A percentile compares a stretch with the other conserved stretches of the same genome.
phyloP scores from a whole-genome alignment of 2,888 invertebrate genomes.

The Lasioglossum oenotherae region DNA sequence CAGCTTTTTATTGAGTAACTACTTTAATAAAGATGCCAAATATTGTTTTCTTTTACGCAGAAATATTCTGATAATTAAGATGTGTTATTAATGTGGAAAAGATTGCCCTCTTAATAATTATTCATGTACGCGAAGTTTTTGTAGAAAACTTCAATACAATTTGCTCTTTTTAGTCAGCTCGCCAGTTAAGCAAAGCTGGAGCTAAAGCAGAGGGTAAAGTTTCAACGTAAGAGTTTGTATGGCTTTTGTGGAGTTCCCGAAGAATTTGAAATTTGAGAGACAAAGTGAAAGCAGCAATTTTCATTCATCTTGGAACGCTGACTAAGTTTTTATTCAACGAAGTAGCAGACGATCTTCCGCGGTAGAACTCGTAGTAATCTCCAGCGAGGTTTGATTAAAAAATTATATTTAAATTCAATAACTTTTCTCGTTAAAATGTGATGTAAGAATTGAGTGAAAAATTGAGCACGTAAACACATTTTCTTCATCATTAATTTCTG shows the following conservation, averaged over 20 bases:
- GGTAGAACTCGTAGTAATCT: not conserved
- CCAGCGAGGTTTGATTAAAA: not conserved
- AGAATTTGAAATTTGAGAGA: conserved; percentile 36
- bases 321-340: not conserved
- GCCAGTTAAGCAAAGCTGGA: not conserved
- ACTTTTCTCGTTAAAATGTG: not conserved
- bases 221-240: conserved; percentile 2
- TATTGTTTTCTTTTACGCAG: not conserved
- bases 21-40: not conserved
- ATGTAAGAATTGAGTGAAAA: not conserved
- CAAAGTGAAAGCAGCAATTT: conserved; percentile 32
- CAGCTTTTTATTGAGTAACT: not conserved
- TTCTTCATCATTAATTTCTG: not conserved
- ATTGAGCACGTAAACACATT: not conserved
- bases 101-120: not conserved
- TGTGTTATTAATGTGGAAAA: not conserved
- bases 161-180: not conserved
- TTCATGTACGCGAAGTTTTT: not conserved
- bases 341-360: not conserved
- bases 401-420: not conserved
- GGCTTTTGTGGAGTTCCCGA: not conserved
- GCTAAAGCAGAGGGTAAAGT: conserved; percentile 6
- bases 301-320: conserved; percentile 18
- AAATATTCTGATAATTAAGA: not conserved
- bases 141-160: not conserved